Base-by-base conservation (phyloP, 2,797 vertebrate genomes). In the Myripristis murdjan region DNA sequence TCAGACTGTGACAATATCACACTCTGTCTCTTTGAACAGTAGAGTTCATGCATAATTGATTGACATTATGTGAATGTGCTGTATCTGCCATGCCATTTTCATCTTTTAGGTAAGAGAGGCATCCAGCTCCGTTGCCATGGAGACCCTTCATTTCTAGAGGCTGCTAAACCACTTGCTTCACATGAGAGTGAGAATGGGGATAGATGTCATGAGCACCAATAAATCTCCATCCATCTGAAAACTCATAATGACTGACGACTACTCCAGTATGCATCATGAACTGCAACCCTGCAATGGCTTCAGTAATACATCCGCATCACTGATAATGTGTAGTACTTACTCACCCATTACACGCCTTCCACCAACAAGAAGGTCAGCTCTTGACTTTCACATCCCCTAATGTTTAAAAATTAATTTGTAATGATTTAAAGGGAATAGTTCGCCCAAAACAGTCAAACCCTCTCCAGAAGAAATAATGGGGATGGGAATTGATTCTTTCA, bases 111-210 rank as follows among this genome's bases (percentile, higher is more conserved):
- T 72, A 77, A 67, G 80, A 65, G 33, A 57, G 23, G 23, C 53
- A 67, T 82, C 11, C 3, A 16, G 52, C 62, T 47, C 61, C 0
- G 63, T 85, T 82, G 57, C 85, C 74, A 87, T 87, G 87, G 87
- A 85, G 73, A 87, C 71, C 60, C 48, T 28, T 1, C 0, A 35
- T 44, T 56, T 80, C 55, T 51, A 35, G 24, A 61, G 52, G 48
- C 68, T 64, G 53, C 39, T 48, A 12, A 77, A 75, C n/a, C 55
- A 22, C 55, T 65, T 49, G 35, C 59, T 73, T 75, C 77, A 64
- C 64, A 70, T 52, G 60, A 56, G 57, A 60, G 59, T 59, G 56
- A 26, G 56, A 60, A 56, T 66, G 49, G n/a, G n/a, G n/a, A n/a
- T n/a, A n/a, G 62, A 81, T 67, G 75, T 83, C 75, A 77, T 9